A percentile compares a stretch with the other conserved stretches of the same genome.
Evolutionary conservation across 35 echinoderm and acorn worm genomes (phyloP).

Genomic region (Ophiothrix spiculata): DNA sequence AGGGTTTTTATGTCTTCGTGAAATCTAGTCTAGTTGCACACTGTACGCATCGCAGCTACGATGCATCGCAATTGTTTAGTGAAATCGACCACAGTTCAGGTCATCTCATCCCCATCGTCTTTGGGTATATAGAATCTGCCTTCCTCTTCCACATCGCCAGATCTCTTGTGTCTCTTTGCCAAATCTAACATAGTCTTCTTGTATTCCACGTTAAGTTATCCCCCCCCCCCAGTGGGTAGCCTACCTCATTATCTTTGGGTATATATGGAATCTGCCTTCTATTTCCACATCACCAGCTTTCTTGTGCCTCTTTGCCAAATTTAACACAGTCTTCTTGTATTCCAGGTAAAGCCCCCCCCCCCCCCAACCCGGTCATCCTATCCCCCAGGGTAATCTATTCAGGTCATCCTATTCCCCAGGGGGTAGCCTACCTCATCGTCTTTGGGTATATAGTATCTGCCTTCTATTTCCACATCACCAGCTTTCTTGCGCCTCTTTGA

Average conservation of each 20-base stretch:
- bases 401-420: neutral
- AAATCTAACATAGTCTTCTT: constrained; percentile 82
- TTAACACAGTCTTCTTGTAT: constrained; percentile 85
- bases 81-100: no score
- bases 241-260: constrained; percentile 82
- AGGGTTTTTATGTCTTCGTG: no score
- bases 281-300: constrained; percentile 72
- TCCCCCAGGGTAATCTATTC: no score
- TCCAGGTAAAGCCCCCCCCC: no score
- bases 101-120: constrained; percentile 87
- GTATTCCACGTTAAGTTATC: no score
- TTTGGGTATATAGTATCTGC: constrained; percentile 86
- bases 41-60: no score
- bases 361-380: no score
- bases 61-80: no score
- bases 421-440: constrained; percentile 86
- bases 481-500: constrained; percentile 67
- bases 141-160: constrained; percentile 81
- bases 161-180: constrained; percentile 64
- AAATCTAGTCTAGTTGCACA: no score
- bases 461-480: constrained; percentile 81
- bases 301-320: constrained; percentile 69
- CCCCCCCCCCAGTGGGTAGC: no score
- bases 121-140: constrained; percentile 86
- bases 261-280: constrained; percentile 92